Evolutionary conservation across 2,888 invertebrate species (phyloP), one percentile per base, ranked within the genome.

Genomic region (Lasius platythorax): DNA sequence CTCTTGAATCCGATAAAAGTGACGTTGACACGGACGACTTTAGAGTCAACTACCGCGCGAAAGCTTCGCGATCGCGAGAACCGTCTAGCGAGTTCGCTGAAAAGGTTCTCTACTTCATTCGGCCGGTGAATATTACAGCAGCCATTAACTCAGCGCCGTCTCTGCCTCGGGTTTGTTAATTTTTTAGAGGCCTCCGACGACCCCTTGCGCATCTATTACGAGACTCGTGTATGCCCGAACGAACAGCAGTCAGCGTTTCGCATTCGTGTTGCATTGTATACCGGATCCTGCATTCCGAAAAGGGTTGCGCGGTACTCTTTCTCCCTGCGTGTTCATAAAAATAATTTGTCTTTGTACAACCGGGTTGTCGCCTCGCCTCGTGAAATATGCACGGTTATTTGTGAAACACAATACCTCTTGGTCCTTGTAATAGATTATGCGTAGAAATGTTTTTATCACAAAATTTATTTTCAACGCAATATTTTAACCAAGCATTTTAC

Each of bases 61-160:
- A 5, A 79, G 73, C 9, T 33, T 46, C 53, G 56, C 30, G 87
- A 89, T 85, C 75, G 75, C 64, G 63, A 70, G 73, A 67, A 61
- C 53, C 23, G 78, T 72, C 75, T 72, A 78, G 72, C 46, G 85
- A 79, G 75, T 53, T 66, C 64, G 73, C 53, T 84, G 66, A 78
- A 88, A 84, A 78, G 76, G 66, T 18, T 56, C 61, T 5, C 30
- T 68, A 75, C 76, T 50, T 82, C 81, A 68, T 84, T 86, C 83
- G 86, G 63, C 70, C 70, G 76, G 81, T 90, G 87, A 90, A 90
- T 90, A 90, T 87, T 90, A 86, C 90, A 90, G 67, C 83, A 72
- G 76, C 85, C 86, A 90, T 90, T 87, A 89, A 84, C 84, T 72
- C 72, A 46, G 30, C 73, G 56, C 30, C 64, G 67, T 61, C 53